Percentiles rank a stretch among this genome's conserved stretches.
Evolutionary conservation across 2,888 invertebrate species (phyloP).

Genomic region (Acrobasis repandana): DNA sequence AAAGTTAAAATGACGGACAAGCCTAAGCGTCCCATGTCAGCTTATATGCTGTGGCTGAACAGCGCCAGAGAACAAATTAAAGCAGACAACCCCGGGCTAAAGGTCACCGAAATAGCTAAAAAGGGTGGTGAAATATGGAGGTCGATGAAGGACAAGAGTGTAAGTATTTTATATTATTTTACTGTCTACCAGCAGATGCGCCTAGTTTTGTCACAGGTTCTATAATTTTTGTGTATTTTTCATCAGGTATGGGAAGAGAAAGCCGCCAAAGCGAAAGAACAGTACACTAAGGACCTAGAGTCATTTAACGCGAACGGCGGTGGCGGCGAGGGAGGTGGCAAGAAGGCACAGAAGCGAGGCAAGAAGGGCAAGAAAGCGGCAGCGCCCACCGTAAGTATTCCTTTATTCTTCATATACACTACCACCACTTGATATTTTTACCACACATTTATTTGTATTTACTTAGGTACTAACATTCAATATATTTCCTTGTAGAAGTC

Average conservation of each 20-base stretch:
- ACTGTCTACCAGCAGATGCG: conserved; percentile 17
- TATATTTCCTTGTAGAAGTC: conserved; percentile 55
- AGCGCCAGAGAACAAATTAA: conserved; percentile 94
- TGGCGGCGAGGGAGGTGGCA: conserved; percentile 79
- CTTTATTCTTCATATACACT: conserved; percentile 11
- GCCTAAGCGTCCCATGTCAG: conserved; percentile 96
- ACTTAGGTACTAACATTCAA: not conserved
- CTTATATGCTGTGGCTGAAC: conserved; percentile 98
- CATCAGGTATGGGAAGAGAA: conserved; percentile 94
- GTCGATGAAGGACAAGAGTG: conserved; percentile 92
- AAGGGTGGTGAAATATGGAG: conserved; percentile 98
- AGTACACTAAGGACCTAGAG: conserved; percentile 93
- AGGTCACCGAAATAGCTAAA: conserved; percentile 96
- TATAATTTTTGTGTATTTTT: conserved; percentile 21
- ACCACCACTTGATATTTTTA: not conserved
- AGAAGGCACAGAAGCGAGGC: conserved; percentile 83
- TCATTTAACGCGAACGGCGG: conserved; percentile 93
- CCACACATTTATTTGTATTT: not conserved
- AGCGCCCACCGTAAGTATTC: conserved; percentile 66
- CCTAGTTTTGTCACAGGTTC: conserved; percentile 26
- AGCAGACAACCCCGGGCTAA: conserved; percentile 94
- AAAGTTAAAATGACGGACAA: conserved; percentile 91
- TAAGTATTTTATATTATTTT: conserved; percentile 65
- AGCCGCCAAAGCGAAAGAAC: conserved; percentile 93
- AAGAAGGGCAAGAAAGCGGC: conserved; percentile 79